Conservation (phyloP, 2,888 invertebrate species). For the Pammene fasciana region DNA sequence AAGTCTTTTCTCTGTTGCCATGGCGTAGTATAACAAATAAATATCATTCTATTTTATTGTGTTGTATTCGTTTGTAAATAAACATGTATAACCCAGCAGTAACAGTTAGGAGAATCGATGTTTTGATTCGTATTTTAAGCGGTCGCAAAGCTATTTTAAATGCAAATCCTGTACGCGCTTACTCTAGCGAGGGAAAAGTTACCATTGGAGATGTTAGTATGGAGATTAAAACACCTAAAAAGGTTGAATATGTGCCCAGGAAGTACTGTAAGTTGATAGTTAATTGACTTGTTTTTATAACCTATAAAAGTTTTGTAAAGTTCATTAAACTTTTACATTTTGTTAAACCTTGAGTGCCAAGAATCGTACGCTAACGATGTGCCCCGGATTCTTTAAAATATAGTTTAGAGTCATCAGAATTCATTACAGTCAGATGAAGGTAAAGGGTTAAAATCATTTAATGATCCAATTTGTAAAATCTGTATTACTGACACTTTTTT, state of each 20-base stretch:
- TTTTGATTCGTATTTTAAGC: conserved; percentile 77
- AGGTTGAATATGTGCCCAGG: conserved; percentile 92
- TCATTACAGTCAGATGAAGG: too few relatives aligned
- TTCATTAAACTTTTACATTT: neutral
- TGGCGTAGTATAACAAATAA: conserved; percentile 21
- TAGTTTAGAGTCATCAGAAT: too few relatives aligned
- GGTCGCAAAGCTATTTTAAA: conserved; percentile 67
- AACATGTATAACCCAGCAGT: conserved; percentile 72
- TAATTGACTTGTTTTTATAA: conserved; percentile 44
- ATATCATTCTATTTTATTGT: conserved; percentile 36
- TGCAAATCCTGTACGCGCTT: conserved; percentile 71
- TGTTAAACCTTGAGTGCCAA: neutral
- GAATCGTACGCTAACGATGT: neutral
- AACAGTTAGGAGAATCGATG: conserved; percentile 75
- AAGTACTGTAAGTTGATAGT: conserved; percentile 87
- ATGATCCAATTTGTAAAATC: too few relatives aligned
- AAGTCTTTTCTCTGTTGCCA: conserved; percentile 8
- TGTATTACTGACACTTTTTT: too few relatives aligned
- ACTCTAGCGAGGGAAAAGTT: conserved; percentile 82
- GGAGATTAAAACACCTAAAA: conserved; percentile 81
- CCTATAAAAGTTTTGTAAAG: conserved; percentile 46
- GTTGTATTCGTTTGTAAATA: conserved; percentile 44
- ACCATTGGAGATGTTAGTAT: conserved; percentile 90
- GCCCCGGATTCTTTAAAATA: neutral
- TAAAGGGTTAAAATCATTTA: too few relatives aligned